Base-by-base conservation (phyloP, 2,888 invertebrate species). In the Smittia sp. region DNA sequence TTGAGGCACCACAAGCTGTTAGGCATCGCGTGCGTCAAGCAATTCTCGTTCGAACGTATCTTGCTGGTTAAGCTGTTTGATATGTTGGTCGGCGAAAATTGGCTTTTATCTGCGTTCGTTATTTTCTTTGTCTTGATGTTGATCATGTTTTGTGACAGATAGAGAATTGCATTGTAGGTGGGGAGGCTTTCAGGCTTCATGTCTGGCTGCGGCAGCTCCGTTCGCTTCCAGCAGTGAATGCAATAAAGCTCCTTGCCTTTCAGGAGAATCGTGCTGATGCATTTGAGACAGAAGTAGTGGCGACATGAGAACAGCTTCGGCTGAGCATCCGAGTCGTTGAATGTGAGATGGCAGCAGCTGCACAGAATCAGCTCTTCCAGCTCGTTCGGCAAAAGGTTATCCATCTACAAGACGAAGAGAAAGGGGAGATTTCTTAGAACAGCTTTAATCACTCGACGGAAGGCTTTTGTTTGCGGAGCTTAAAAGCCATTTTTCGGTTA, bases 201-300 rank as follows among this genome's bases (percentile, higher is more conserved):
- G 77, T 88, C 89, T 74, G 89, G 88, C 25, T 78, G 78, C 74
- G 87, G 86, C 75, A 89, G 81, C 77, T 89, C 89, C 75, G 90
- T 90, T 76, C 87, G 85, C 81, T 90, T 89, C 89, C 89, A 90
- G 82, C 90, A 91, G 81, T 90, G 88, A 75, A 87, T 86, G 80
- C 90, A 91, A 80, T 87, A 87, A 76, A 90, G 82, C 79, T 89
- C 89, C 78, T 85, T 85, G 75, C 87, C 89, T 79, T 89, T 88
- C 79, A 87, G 85, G 78, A 90, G 83, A 78, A 86, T 86, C 76
- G 87, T 86, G 79, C 88, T 88, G 80, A 89, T 87, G 83, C 90
- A 91, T 79, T 88, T 87, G 81, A 90, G 84, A 81, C 91, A 91
- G 82, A 90, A 90, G 83, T 89, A 89, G 81, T 91, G 91, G 80